Conservation (phyloP, 2,113 vertebrate genomes). For the Malurus cyaneus region DNA sequence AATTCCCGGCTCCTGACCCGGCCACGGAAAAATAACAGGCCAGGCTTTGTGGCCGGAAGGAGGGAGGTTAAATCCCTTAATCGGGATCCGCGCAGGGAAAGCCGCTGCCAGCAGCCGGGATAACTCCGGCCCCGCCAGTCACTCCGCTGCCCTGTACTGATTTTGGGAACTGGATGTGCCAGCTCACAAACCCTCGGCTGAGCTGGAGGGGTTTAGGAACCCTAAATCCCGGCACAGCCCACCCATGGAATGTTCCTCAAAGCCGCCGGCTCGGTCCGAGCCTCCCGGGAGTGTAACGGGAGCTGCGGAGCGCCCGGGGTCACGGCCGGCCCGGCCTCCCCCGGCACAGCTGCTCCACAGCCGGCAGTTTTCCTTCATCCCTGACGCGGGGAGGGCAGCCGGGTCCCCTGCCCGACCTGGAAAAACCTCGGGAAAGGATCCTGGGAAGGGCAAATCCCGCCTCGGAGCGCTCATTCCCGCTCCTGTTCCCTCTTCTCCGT, state of each 20-base stretch:
- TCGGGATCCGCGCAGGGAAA: neutral
- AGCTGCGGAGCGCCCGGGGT: neutral
- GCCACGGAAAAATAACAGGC: neutral
- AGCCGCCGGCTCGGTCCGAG: neutral
- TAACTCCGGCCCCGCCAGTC: neutral
- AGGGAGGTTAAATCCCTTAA: constrained; percentile 4
- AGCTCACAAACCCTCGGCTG: neutral
- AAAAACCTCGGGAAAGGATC: neutral
- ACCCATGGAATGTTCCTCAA: neutral
- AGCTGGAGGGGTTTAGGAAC: neutral
- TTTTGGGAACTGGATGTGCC: rapidly evolving
- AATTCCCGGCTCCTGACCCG: neutral
- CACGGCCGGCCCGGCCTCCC: neutral
- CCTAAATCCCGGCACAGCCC: rapidly evolving
- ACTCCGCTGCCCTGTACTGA: rapidly evolving
- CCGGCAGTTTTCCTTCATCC: neutral
- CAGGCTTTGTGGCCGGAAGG: neutral
- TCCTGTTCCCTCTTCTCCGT: neutral
- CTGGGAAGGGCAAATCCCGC: neutral
- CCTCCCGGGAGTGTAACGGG: neutral
- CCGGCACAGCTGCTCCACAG: neutral
- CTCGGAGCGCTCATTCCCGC: neutral
- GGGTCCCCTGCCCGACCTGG: neutral
- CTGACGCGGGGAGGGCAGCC: neutral
- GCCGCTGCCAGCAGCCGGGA: neutral